Evolutionary conservation across 2,797 vertebrate genomes (phyloP).

Genomic region (Thripadectes ignobilis): DNA sequence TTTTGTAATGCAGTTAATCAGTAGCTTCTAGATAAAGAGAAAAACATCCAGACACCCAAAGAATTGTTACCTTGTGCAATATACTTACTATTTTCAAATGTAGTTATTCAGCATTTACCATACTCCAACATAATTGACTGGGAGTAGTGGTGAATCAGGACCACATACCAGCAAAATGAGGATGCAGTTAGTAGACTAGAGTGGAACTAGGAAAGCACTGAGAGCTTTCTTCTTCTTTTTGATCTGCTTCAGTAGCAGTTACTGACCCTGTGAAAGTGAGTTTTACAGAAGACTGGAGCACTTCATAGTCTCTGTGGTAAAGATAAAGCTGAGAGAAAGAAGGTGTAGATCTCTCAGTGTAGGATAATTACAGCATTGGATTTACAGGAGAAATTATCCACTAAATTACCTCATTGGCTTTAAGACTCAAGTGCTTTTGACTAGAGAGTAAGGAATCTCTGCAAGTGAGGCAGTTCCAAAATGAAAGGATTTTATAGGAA

Average conservation of each 20-base stretch:
- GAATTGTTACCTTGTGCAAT: background rate
- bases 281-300: background rate
- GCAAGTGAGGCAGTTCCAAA: background rate
- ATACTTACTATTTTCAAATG: background rate
- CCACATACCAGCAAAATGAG: background rate
- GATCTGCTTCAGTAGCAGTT: background rate
- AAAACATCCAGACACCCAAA: background rate
- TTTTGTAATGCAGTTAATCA: slow-evolving; percentile 43
- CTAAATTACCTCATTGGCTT: background rate
- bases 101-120: background rate
- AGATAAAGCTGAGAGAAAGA: background rate
- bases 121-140: background rate
- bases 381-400: background rate
- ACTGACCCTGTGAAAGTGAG: background rate
- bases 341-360: background rate
- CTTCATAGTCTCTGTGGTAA: background rate
- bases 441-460: background rate
- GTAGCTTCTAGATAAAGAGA: slow-evolving; percentile 8
- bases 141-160: background rate
- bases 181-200: background rate
- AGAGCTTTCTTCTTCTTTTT: background rate
- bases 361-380: background rate
- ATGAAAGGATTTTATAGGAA: background rate
- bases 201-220: background rate
- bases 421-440: background rate